Percentiles rank a stretch among this genome's conserved stretches.
phyloP scores from a whole-genome alignment of 1,140 invertebrate species.

The Caerostris darwini region DNA sequence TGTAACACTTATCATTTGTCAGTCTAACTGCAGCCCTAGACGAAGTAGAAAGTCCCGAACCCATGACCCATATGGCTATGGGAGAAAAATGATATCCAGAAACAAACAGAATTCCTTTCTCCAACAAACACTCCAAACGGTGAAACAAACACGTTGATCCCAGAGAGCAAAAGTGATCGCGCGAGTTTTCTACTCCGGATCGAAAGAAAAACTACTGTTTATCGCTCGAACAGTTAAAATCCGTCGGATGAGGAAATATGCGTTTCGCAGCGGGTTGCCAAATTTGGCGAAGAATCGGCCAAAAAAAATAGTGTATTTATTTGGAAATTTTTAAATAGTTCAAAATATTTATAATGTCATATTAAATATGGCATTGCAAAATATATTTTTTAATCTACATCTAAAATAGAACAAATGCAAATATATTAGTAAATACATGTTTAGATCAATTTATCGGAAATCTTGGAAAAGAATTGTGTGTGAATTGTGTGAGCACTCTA shows the following conservation, averaged over 20 bases:
- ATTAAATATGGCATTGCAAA: too few relatives aligned
- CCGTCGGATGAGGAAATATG: slow-evolving; percentile 54
- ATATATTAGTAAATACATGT: too few relatives aligned
- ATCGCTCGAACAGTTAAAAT: slow-evolving; percentile 26
- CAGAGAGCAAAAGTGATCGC: background rate
- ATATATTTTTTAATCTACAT: too few relatives aligned
- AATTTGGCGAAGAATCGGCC: slow-evolving; percentile 29
- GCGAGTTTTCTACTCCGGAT: background rate
- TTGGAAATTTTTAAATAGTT: too few relatives aligned
- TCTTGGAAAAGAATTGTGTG: too few relatives aligned
- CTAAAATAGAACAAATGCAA: too few relatives aligned
- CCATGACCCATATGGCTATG: slow-evolving; percentile 43
- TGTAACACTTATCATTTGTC: slow-evolving; percentile 70
- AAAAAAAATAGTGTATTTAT: background rate
- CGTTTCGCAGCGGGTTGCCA: background rate
- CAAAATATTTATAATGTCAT: too few relatives aligned
- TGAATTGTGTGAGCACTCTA: too few relatives aligned
- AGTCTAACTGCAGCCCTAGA: slow-evolving; percentile 43
- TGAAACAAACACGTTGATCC: too few relatives aligned
- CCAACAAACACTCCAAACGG: background rate
- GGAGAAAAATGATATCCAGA: background rate
- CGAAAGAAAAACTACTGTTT: slow-evolving; percentile 38
- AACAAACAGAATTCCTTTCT: background rate
- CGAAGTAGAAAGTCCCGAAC: slow-evolving; percentile 58
- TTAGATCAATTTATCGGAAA: too few relatives aligned